Base-by-base conservation (phyloP, 1,140 invertebrate genomes). In the Bradysia coprophila region DNA sequence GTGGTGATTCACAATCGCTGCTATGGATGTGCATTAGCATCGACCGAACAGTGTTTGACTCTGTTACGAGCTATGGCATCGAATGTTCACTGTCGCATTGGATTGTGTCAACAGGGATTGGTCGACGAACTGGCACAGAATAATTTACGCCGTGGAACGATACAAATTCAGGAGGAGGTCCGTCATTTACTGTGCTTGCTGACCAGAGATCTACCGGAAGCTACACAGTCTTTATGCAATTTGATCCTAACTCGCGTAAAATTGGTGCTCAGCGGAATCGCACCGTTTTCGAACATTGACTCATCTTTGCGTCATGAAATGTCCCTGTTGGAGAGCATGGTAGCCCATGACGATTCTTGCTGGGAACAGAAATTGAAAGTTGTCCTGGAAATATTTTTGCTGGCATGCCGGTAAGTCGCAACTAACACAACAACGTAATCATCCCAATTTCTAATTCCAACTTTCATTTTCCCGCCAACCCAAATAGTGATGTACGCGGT, bases 301-400 rank as follows among this genome's bases (percentile, higher is more conserved):
- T 66, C 80, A 45, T 72, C 86, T 42, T 72, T 87, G 43, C 62
- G 89, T 32, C 80, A 90, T 56, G 88, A 92, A 63, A 89, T 98
- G 56, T 73, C 88, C 4, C 58, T 98, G 2, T 62, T 97, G 20
- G 83, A 88, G 0, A 81, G 81, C 2, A 69, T 93, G 8, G 75
- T 95, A 0, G 80, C 90, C 48, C 87, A 90, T 48, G 85, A 95
- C 54, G 92, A 97, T 51, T 76, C 81, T 0, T 96, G 91, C 58
- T 97, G 92, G 92, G 91, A 96, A 59, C 78, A 84, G 42, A 83
- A 92, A 54, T 62, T 96, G 1, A 75, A 86, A 32, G 88, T 86
- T 53, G 81, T 95, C 18, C 82, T 96, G 66, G 72, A 80, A 42
- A 57, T 93, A 21, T 91, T 90, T 53, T 56, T 87, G 33, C 76